phyloP scores from a whole-genome alignment of 1,140 invertebrate genomes.

The Drosophila yakuba region DNA sequence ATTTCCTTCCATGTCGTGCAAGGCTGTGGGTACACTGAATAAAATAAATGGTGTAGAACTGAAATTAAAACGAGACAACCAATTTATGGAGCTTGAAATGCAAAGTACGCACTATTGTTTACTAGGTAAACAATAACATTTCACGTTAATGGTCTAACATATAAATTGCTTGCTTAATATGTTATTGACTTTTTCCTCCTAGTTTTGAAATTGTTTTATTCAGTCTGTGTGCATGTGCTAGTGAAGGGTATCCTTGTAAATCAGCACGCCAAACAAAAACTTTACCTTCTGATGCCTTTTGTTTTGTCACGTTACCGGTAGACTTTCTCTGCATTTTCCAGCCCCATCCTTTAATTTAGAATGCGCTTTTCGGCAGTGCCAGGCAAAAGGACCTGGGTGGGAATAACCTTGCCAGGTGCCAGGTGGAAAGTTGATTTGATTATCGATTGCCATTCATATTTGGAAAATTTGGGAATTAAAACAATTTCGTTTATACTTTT shows the following conservation, averaged over 20 bases:
- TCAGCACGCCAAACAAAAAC: slow-evolving; percentile 55
- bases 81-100: no score
- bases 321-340: slow-evolving; percentile 2
- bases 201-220: neutral
- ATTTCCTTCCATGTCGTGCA: slow-evolving; percentile 54
- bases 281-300: slow-evolving; percentile 38
- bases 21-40: slow-evolving; percentile 28
- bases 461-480: slow-evolving; percentile 38
- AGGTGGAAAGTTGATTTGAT: slow-evolving; percentile 58
- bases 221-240: slow-evolving; percentile 14
- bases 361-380: slow-evolving; percentile 53
- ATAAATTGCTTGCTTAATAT: neutral
- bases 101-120: no score
- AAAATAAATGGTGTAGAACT: neutral
- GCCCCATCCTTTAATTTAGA: slow-evolving; percentile 5
- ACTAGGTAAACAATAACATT: no score
- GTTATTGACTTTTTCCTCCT: neutral
- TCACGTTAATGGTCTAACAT: neutral
- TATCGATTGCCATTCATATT: slow-evolving; percentile 59
- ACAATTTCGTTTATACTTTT: slow-evolving; percentile 29
- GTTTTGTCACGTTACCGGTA: slow-evolving; percentile 50
- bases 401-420: slow-evolving; percentile 53
- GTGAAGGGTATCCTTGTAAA: slow-evolving; percentile 50
- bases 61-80: neutral
- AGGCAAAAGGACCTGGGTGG: slow-evolving; percentile 25